phyloP scores from a whole-genome alignment of 2,113 vertebrate genomes.

The Chrysochloris asiatica region DNA sequence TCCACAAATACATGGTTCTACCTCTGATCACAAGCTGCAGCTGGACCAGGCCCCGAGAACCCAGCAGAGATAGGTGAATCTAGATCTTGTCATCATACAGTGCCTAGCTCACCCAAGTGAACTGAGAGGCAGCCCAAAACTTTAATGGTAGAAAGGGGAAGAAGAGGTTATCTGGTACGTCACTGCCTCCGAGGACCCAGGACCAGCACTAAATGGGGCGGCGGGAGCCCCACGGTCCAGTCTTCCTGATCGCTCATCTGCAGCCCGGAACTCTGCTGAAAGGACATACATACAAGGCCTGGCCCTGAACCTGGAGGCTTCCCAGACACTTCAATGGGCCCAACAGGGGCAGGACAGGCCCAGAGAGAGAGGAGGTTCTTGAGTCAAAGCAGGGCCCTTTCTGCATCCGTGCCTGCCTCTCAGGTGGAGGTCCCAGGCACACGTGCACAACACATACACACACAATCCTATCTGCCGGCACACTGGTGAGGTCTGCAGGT shows the following conservation, averaged over 20 bases:
- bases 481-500: neutral
- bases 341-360: neutral
- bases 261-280: neutral
- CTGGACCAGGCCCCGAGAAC: neutral
- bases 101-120: neutral
- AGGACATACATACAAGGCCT: neutral
- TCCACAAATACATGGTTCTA: neutral
- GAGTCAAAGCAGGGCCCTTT: neutral
- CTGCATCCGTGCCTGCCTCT: neutral
- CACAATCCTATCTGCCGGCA: neutral
- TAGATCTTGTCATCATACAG: neutral
- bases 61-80: neutral
- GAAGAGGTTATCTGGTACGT: neutral
- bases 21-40: neutral
- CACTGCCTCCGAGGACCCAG: neutral
- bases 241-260: neutral
- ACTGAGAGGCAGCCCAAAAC: slow-evolving; percentile 3
- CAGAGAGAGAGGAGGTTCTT: neutral
- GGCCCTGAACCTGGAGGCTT: neutral
- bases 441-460: neutral
- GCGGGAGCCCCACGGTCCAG: neutral
- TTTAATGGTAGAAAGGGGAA: neutral
- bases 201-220: neutral
- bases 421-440: neutral
- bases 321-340: slow-evolving; percentile 50